These are phyloP conservation scores for Zelleria hepariella DNA, from an alignment of 2,888 invertebrate species.

Conservation along the genomic window DNA sequence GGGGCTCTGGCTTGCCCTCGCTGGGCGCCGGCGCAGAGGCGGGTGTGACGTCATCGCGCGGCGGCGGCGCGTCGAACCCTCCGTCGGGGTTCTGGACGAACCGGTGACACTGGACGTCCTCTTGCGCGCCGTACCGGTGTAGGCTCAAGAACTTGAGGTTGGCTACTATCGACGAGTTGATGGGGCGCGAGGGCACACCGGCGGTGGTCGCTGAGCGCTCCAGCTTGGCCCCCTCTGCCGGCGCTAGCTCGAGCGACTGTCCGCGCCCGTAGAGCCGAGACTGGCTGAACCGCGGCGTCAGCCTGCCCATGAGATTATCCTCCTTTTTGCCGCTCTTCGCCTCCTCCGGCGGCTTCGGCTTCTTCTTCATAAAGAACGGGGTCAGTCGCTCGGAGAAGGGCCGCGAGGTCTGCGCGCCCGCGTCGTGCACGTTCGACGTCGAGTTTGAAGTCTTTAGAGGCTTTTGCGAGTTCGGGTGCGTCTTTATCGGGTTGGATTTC, in stretches of 20 bases:
- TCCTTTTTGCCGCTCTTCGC: slow-evolving; percentile 36
- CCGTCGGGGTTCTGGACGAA: slow-evolving; percentile 25
- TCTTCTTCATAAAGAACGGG: slow-evolving; percentile 63
- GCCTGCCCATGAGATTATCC: slow-evolving; percentile 54
- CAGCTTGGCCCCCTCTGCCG: slow-evolving; percentile 29
- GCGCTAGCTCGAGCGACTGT: slow-evolving; percentile 54
- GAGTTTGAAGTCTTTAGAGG: slow-evolving; percentile 57
- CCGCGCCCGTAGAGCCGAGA: slow-evolving; percentile 55
- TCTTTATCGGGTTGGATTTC: slow-evolving; percentile 61
- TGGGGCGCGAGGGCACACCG: slow-evolving; percentile 44
- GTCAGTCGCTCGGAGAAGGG: slow-evolving; percentile 57
- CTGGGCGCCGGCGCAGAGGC: slow-evolving; percentile 12
- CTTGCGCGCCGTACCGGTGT: slow-evolving; percentile 56
- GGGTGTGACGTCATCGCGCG: background rate
- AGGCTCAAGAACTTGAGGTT: slow-evolving; percentile 58
- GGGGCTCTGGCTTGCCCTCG: slow-evolving; percentile 6
- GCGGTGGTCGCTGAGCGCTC: slow-evolving; percentile 59
- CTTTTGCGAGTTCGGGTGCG: slow-evolving; percentile 34
- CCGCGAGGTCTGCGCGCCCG: slow-evolving; percentile 38
- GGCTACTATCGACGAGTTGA: slow-evolving; percentile 57
- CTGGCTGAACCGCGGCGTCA: slow-evolving; percentile 62
- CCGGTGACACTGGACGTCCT: slow-evolving; percentile 35
- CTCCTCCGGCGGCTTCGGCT: slow-evolving; percentile 46
- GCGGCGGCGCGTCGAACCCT: slow-evolving; percentile 8
- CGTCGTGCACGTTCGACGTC: slow-evolving; percentile 61